Conservation (phyloP, 2,113 vertebrate species). For the Protobothrops mucrosquamatus region DNA sequence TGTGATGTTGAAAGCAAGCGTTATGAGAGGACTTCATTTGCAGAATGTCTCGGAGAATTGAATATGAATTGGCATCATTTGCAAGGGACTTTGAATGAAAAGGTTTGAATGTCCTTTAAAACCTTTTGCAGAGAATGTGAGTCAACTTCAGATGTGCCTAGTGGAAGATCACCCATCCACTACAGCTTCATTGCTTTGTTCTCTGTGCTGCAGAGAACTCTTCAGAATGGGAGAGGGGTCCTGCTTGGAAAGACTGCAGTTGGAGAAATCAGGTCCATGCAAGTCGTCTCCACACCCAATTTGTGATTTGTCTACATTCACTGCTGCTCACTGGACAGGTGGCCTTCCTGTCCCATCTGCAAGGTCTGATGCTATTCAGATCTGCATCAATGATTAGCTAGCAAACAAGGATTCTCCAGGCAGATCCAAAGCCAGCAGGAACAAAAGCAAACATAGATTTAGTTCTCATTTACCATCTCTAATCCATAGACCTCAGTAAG, state of each 20-base stretch:
- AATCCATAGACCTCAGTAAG: neutral
- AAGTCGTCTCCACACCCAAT: neutral
- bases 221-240: neutral
- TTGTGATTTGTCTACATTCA: neutral
- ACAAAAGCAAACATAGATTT: neutral
- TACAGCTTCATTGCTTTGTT: neutral
- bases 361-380: neutral
- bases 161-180: neutral
- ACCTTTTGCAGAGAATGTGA: neutral
- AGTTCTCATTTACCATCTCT: neutral
- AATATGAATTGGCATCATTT: constrained; percentile 78
- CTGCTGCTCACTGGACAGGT: neutral
- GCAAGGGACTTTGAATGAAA: constrained; percentile 68
- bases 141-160: neutral
- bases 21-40: constrained; percentile 77
- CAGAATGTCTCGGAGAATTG: constrained; percentile 81
- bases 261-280: neutral
- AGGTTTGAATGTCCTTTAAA: constrained; percentile 66
- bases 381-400: no score
- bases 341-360: neutral
- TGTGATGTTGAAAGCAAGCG: constrained; percentile 74
- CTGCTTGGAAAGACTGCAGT: neutral
- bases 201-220: neutral
- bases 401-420: neutral
- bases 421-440: neutral